Percentiles rank a stretch among this genome's conserved stretches.
These are phyloP conservation scores for Spongia lamella DNA, from an alignment of 37 sponge, comb jelly and placozoan species.

Conservation along the genomic window DNA sequence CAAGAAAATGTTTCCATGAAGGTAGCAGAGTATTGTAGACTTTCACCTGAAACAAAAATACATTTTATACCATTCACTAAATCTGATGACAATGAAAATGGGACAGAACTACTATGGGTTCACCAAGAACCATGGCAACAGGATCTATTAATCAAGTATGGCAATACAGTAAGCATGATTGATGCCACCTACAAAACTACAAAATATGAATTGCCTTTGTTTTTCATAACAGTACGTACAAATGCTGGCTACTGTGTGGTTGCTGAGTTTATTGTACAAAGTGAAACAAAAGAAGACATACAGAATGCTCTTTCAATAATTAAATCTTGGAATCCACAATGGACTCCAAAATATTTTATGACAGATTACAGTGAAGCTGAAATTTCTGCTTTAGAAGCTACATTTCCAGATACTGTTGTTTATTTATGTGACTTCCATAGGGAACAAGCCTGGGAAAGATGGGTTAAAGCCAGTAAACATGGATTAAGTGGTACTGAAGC, in stretches of 20 bases:
- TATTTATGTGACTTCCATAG: slow-evolving; percentile 48
- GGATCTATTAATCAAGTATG: slow-evolving; percentile 35
- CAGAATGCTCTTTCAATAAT: slow-evolving; percentile 21
- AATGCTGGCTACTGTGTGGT: slow-evolving; percentile 40
- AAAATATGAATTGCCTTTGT: slow-evolving; percentile 39
- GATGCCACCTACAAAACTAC: slow-evolving; percentile 49
- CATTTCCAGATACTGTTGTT: no score
- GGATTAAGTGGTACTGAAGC: no score
- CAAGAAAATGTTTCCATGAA: no score
- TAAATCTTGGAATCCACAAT: slow-evolving; percentile 25
- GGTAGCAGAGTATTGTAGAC: no score
- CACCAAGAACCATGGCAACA: slow-evolving; percentile 53
- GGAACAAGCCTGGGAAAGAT: no score
- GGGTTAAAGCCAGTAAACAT: no score
- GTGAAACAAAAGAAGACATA: not conserved
- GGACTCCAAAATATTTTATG: slow-evolving; percentile 38
- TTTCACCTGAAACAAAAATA: no score
- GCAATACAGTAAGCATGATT: slow-evolving; percentile 29
- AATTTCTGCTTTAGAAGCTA: slow-evolving; percentile 22
- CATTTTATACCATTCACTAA: no score
- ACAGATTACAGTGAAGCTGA: slow-evolving; percentile 37
- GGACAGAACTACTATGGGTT: slow-evolving; percentile 31
- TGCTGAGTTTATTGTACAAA: slow-evolving; percentile 40
- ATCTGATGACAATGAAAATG: no score
- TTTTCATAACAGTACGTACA: slow-evolving; percentile 31